Conservation (phyloP, 2,113 vertebrate genomes). For the Limanda limanda region DNA sequence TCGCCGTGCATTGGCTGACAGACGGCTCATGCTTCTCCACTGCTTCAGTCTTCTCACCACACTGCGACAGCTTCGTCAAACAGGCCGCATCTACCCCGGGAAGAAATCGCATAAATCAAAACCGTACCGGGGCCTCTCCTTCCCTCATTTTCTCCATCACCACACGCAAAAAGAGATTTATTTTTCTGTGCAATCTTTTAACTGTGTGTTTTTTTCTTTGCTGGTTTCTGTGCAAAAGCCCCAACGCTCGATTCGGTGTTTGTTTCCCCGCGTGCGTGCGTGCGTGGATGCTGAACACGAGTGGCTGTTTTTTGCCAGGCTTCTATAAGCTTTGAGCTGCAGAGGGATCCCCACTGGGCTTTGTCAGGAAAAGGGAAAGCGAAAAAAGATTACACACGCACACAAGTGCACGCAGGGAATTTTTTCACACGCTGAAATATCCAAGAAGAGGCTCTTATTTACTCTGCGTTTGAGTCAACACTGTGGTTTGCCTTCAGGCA, state of each 20-base stretch:
- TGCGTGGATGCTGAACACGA: background rate
- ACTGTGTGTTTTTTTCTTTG: no score
- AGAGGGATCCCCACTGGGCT: constrained; percentile 43
- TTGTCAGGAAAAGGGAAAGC: constrained; percentile 32
- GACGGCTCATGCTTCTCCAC: constrained; percentile 16
- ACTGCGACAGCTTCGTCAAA: background rate
- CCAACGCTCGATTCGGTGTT: background rate
- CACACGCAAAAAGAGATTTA: background rate
- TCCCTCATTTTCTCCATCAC: background rate
- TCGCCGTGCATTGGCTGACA: constrained; percentile 50
- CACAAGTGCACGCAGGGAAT: constrained; percentile 26
- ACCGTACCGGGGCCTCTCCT: background rate
- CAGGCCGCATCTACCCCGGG: background rate
- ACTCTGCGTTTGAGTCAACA: constrained; percentile 58
- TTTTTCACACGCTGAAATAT: constrained; percentile 37
- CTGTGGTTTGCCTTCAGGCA: constrained; percentile 44
- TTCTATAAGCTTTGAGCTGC: constrained; percentile 53
- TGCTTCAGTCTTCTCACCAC: background rate
- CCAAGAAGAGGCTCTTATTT: constrained; percentile 55
- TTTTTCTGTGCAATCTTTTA: background rate
- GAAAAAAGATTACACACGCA: constrained; percentile 16
- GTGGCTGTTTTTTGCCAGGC: constrained; percentile 12
- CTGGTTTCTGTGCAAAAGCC: background rate
- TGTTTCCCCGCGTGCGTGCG: constrained; percentile 14
- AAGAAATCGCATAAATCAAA: constrained; percentile 36